Base-by-base conservation (phyloP, 2,113 vertebrate species). In the Myiozetetes cayanensis region DNA sequence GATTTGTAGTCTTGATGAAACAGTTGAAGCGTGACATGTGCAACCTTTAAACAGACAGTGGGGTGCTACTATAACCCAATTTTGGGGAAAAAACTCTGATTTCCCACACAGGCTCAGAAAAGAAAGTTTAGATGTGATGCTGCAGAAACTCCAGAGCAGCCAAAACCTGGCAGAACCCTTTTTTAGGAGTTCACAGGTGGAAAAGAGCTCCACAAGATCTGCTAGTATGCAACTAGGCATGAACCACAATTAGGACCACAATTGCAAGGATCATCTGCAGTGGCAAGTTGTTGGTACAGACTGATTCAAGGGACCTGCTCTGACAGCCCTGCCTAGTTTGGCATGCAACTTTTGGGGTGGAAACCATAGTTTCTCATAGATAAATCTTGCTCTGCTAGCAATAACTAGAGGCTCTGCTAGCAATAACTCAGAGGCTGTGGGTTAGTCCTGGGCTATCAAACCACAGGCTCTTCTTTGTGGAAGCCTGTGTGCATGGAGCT, bases 11-110 rank as follows among this genome's bases (percentile, higher is more conserved):
- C 75, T 73, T 2, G 12, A 16, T 81, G 67, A 12, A 77, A 30
- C 0, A 5, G 16, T 8, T 83, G 72, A 77, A 37, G 22, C 8
- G 4, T 41, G 50, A 61, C 23, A 19, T 0, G 0, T 74, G 59
- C 68, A 90, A 70, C 39, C 30, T 86, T 47, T 37, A 59, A 87
- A 65, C 68, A 90, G 65, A 21, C 10, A 41, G 25, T 15, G 39
- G 44, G 65, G 66, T 74, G 76, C 55, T 74, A 80, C 65, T 80
- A 1, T 70, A 7, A 10, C 72, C 50, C 27, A 11, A 33, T 74
- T 92, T 63, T 23, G 21, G 56, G 65, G 39, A 35, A 58, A 74
- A 23, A 13, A 20, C 35, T 47, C 6, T 1, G 10, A 41, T 85
- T 93, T 93, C 79, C 63, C 52, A 59, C 35, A 12, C 19, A 77